Evolutionary conservation across 2,888 invertebrate species (phyloP), one percentile per base, ranked within the genome.

Genomic region (Microdon myrmicae): DNA sequence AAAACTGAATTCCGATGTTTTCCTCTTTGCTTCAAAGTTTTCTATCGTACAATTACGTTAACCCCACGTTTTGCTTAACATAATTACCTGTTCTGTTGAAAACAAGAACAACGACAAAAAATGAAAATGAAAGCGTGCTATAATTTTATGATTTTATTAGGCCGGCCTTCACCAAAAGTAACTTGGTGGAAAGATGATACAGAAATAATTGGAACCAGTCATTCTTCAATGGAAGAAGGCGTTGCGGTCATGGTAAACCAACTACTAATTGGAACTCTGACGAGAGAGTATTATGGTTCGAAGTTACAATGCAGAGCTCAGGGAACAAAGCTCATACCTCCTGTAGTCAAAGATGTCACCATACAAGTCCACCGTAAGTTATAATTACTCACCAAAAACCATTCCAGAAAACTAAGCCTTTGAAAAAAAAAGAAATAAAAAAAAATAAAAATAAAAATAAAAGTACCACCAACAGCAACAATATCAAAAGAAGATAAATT

Each of bases 131-230:
- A 1, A 22, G 8, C 8, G 8, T 22, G 13, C 23, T 22, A 53
- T 20, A 5, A 20, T 31, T 25, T 12, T 8, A 26, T 16, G 38
- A 26, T 12, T 2, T 47, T 26, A 20, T 5, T 49, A 94, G 93
- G 94, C 51, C 88, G 87, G 67, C 94, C 94, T 0, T 83, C 85
- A 28, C 94, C 94, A 16, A 85, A 86, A 68, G 87, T 94, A 7
- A 89, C 87, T 9, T 94, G 94, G 94, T 92, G 90, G 87, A 84
- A 86, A 67, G 90, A 89, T 54, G 86, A 86, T 16, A 84, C 87
- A 55, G 83, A 91, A 68, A 81, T 94, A 53, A 90, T 92, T 68
- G 84, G 86, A 67, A 85, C 85, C 28, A 89, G 88, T 41, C 90
- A 90, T 67, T 78, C 79, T 32, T 81, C 80, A 70, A 86, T 86